Evolutionary conservation across 2,888 invertebrate genomes (phyloP), one percentile per base, ranked within the genome.

Genomic region (Drosophila koepferae): DNA sequence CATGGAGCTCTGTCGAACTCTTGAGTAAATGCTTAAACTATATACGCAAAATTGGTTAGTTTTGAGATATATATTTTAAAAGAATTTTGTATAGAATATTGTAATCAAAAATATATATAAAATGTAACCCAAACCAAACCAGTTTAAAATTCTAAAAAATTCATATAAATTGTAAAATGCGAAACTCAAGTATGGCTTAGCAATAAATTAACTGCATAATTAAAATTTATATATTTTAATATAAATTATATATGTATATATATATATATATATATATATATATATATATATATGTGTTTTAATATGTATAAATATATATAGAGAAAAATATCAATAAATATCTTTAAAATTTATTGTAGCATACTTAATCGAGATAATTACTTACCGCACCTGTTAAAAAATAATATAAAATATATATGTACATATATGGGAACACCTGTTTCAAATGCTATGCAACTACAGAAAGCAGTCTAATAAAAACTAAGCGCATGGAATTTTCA

Each of bases 331-430:
- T 40, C 0, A 12, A 43, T 18, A 28, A 20, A 34, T 40, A 34
- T 31, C 3, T 41, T 1, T 2, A 14, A 41, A 38, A 54, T 28
- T 18, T 46, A 44, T 31, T n/a, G 6, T 3, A 8, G 1, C 3
- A 12, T 16, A 48, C 8, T 6, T 41, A 49, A 20, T 1, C n/a
- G 2, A 23, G n/a, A 40, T 51, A 23, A 58, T 16, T 75, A 72
- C 81, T 82, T 63, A 85, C 82, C 80, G 1, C 43, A 40, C 53
- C 63, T 84, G 67, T 18, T 12, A 23, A 9, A 64, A 5, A 3
- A 44, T 28, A 28, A 28, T 5, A 28, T 20, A 20, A 20, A 20
- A 2, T 28, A 3, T 28, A 28, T 28, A 28, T 28, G 3, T 28
- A 28, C 6, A 6, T 28, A 28, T 28, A 28, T 28, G 14, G 9